Conservation (phyloP, 1,140 invertebrate genomes). For the Nephotettix cincticeps region DNA sequence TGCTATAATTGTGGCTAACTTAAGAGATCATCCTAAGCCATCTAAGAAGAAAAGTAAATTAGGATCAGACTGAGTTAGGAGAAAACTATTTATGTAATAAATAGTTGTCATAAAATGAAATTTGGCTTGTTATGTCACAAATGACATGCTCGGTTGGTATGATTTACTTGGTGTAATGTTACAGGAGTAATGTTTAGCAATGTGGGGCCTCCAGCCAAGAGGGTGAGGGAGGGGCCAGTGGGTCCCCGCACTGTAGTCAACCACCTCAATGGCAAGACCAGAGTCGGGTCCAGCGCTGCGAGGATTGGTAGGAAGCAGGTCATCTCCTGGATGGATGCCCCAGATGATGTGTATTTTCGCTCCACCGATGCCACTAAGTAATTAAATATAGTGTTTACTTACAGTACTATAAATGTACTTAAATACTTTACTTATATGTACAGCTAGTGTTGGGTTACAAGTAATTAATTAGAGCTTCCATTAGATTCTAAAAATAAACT, state of each 20-base stretch:
- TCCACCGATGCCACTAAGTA: slow-evolving; percentile 89
- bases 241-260: slow-evolving; percentile 44
- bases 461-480: too few relatives aligned
- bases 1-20: too few relatives aligned
- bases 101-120: neutral
- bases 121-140: neutral
- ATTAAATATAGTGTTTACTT: too few relatives aligned
- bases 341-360: slow-evolving; percentile 94
- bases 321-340: slow-evolving; percentile 97
- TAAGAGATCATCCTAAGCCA: too few relatives aligned
- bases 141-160: too few relatives aligned
- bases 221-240: slow-evolving; percentile 37
- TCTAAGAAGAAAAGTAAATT: too few relatives aligned
- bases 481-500: too few relatives aligned
- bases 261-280: slow-evolving; percentile 50
- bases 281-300: slow-evolving; percentile 52
- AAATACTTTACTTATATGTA: too few relatives aligned
- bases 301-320: slow-evolving; percentile 79
- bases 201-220: slow-evolving; percentile 35
- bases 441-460: too few relatives aligned
- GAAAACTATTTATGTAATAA: neutral
- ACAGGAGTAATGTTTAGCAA: neutral
- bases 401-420: too few relatives aligned
- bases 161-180: neutral
- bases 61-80: neutral